These are phyloP conservation scores for Blastobasis adustella DNA, from an alignment of 2,888 invertebrate species.

Conservation along the genomic window DNA sequence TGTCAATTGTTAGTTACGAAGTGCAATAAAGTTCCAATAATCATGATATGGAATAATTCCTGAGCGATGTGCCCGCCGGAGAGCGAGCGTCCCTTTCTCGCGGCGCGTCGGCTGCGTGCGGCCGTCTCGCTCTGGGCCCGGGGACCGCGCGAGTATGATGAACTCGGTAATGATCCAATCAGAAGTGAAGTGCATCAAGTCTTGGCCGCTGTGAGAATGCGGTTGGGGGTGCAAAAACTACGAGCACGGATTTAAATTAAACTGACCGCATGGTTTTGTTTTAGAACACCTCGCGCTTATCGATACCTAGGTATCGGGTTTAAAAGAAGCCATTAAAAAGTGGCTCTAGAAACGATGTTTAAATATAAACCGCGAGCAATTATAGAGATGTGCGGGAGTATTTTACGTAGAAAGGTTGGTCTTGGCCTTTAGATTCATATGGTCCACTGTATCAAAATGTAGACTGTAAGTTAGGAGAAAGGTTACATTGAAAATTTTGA, in stretches of 20 bases:
- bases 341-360: too few species aligned
- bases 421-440: too few species aligned
- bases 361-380: too few species aligned
- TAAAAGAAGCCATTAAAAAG: too few species aligned
- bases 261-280: conserved; percentile 62
- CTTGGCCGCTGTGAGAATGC: conserved; percentile 72
- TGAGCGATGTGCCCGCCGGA: conserved; percentile 57
- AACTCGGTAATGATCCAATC: conserved; percentile 76
- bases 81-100: conserved; percentile 33
- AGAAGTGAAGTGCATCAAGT: conserved; percentile 73
- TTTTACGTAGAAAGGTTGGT: too few species aligned
- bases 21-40: conserved; percentile 76
- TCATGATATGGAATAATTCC: conserved; percentile 73
- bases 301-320: conserved; percentile 1
- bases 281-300: conserved; percentile 35
- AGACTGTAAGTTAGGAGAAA: too few species aligned
- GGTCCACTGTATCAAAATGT: too few species aligned
- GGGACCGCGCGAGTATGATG: conserved; percentile 73
- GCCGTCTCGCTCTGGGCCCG: conserved; percentile 52
- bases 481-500: too few species aligned
- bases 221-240: conserved; percentile 74
- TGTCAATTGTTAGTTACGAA: conserved; percentile 75
- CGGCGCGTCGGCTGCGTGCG: conserved; percentile 19
- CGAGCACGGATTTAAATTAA: conserved; percentile 69
- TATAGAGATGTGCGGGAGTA: too few species aligned